Evolutionary conservation across 2,888 invertebrate genomes (phyloP), one percentile per base, ranked within the genome.

Genomic region (Bruchidius siliquastri): DNA sequence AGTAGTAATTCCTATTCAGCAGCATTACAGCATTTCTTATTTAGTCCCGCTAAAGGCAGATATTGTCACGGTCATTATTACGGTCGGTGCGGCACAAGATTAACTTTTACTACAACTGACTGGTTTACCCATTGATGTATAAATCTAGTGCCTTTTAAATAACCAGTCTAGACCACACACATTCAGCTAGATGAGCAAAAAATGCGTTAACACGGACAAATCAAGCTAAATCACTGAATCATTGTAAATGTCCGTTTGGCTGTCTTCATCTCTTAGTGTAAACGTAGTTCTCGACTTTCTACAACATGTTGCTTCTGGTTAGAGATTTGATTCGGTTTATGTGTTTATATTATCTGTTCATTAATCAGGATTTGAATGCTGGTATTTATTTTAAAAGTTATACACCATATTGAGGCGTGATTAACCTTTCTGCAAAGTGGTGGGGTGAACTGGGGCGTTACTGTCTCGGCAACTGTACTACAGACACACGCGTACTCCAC

Each of bases 251-350:
- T 49, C 49, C 4, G 30, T 3, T 8, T 30, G 49, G 49, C 3
- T 1, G 49, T 4, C 26, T 26, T 26, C 26, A 67, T 67, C 68
- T 72, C 70, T 74, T 70, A 69, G 67, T 74, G 69, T 69, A n/a
- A n/a, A n/a, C n/a, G n/a, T n/a, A n/a, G n/a, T n/a, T n/a, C n/a
- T n/a, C n/a, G n/a, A n/a, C 26, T 26, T 26, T 26, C 26, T 26
- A 26, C 26, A 8, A 8, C 2, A 26, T 26, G 8, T 26, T 26
- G n/a, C n/a, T n/a, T n/a, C n/a, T n/a, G n/a, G n/a, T n/a, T n/a
- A n/a, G n/a, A n/a, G n/a, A n/a, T n/a, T n/a, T n/a, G n/a, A n/a
- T n/a, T n/a, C n/a, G n/a, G n/a, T n/a, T n/a, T n/a, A n/a, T n/a
- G n/a, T n/a, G n/a, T n/a, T n/a, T n/a, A n/a, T n/a, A n/a, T n/a